Base-by-base conservation (phyloP, 2,113 vertebrate species). In the Ophthalmolycus amberensis region DNA sequence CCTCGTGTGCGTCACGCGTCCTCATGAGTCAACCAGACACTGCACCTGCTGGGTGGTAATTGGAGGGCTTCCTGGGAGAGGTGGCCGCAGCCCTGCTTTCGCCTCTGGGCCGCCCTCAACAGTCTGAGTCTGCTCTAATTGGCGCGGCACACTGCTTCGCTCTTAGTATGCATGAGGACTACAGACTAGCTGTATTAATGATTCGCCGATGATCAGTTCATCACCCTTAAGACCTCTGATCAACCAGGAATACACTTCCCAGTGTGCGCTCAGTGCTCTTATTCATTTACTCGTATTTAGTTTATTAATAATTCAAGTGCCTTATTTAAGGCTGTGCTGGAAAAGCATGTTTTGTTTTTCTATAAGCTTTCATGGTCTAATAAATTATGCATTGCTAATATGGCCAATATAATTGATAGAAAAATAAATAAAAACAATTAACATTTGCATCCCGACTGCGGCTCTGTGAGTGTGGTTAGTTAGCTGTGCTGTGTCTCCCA, bases 21-120 rank as follows among this genome's bases (percentile, higher is more conserved):
- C 87, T 90, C 60, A 74, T 77, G 91, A 91, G 88, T 90, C 69
- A 67, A 85, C 44, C 91, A 70, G 84, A 70, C 78, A 71, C 79
- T 79, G 85, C 90, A 87, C 86, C 86, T 88, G 84, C 90, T 88
- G 88, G 86, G 90, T 82, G 90, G 89, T 93, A 94, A 93, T 94
- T 91, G 90, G 90, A 91, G 88, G 81, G 77, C 80, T 91, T 90
- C 90, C 82, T 91, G 88, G 90, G 88, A 78, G 62, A 90, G 85
- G 86, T 88, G 89, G 90, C 86, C 83, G 8, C 78, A 75, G 87
- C 86, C 80, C 81, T 44, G 74, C 71, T 79, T 34, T 84, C 82
- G 85, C 90, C 89, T 90, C 85, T 86, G 86, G 92, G 85, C 84
- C 83, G 72, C 77, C 80, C 85, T 77, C 88, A 66, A 54, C 89